These are phyloP conservation scores for Drosophila kikkawai DNA, from an alignment of 1,140 invertebrate species.

Conservation along the genomic window DNA sequence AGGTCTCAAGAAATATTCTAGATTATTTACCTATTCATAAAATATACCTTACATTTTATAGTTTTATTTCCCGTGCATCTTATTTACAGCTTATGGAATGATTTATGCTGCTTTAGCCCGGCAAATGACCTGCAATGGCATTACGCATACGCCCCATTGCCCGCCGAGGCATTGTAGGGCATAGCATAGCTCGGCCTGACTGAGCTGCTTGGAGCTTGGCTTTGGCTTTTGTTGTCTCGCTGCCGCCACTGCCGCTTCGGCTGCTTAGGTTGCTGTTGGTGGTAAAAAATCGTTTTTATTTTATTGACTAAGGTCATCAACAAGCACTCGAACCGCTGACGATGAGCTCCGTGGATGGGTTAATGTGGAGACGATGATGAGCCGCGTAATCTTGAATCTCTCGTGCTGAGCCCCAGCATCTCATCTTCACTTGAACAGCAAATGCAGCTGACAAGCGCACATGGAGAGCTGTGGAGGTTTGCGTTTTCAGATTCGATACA, in stretches of 20 bases:
- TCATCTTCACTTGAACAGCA: slow-evolving; percentile 66
- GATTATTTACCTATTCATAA: background rate
- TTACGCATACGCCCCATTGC: slow-evolving; percentile 57
- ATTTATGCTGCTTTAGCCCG: slow-evolving; percentile 23
- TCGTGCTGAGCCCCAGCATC: slow-evolving; percentile 58
- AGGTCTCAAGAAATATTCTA: background rate
- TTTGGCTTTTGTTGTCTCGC: slow-evolving; percentile 48
- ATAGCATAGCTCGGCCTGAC: slow-evolving; percentile 25
- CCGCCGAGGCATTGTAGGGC: slow-evolving; percentile 36
- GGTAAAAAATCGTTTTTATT: slow-evolving; percentile 63
- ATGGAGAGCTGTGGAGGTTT: slow-evolving; percentile 37
- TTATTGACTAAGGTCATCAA: slow-evolving; percentile 83
- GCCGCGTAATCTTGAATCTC: slow-evolving; percentile 61
- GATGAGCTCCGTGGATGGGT: slow-evolving; percentile 15
- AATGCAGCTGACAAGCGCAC: slow-evolving; percentile 50
- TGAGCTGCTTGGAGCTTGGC: slow-evolving; percentile 23
- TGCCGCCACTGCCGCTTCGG: slow-evolving; percentile 11
- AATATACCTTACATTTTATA: too few relatives aligned
- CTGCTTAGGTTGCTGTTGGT: slow-evolving; percentile 13
- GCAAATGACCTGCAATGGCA: slow-evolving; percentile 40
- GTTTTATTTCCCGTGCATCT: slow-evolving; percentile 2
- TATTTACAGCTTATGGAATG: slow-evolving; percentile 7
- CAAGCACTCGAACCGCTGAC: slow-evolving; percentile 38
- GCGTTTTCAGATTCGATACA: slow-evolving; percentile 24
- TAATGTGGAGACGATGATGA: slow-evolving; percentile 26